Conservation (phyloP, 2,888 invertebrate species). For the Parasteatoda lunata region DNA sequence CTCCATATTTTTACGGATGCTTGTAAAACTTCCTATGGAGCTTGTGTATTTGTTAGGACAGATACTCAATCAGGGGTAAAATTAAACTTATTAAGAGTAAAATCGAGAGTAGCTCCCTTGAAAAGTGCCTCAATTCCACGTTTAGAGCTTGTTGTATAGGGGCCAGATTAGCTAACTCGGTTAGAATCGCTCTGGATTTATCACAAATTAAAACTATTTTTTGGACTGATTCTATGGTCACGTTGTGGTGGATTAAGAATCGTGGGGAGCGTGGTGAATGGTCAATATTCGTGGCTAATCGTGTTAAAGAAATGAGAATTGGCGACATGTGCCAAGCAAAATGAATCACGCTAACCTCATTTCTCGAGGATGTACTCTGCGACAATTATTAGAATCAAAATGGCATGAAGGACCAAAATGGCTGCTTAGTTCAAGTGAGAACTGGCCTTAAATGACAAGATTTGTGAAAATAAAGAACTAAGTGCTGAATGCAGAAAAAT, state of each 20-base stretch:
- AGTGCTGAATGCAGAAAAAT: not conserved
- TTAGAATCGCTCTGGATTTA: slow-evolving; percentile 20
- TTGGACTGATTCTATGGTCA: no score
- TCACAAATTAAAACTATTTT: no score
- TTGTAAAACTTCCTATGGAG: no score
- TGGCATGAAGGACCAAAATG: not conserved
- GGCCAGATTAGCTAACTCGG: slow-evolving; percentile 6
- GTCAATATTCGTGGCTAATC: slow-evolving; percentile 5
- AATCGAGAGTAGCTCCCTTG: slow-evolving; percentile 1
- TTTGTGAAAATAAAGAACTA: not conserved
- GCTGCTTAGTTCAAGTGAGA: not conserved
- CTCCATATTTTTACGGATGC: slow-evolving; percentile 2
- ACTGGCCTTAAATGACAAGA: slow-evolving; percentile 6
- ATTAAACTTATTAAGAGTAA: not conserved
- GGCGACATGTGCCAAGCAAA: not conserved
- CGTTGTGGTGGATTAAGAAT: no score
- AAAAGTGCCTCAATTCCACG: not conserved
- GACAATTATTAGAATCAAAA: not conserved
- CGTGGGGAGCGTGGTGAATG: not conserved
- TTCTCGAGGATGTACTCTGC: not conserved
- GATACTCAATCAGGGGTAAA: not conserved
- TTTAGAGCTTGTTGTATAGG: slow-evolving; percentile 10
- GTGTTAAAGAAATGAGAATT: slow-evolving; percentile 15
- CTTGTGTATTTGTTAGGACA: not conserved
- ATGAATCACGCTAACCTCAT: slow-evolving; percentile 6